These are phyloP conservation scores for Protonibea diacanthus DNA, from an alignment of 2,797 vertebrate species.

Conservation along the genomic window DNA sequence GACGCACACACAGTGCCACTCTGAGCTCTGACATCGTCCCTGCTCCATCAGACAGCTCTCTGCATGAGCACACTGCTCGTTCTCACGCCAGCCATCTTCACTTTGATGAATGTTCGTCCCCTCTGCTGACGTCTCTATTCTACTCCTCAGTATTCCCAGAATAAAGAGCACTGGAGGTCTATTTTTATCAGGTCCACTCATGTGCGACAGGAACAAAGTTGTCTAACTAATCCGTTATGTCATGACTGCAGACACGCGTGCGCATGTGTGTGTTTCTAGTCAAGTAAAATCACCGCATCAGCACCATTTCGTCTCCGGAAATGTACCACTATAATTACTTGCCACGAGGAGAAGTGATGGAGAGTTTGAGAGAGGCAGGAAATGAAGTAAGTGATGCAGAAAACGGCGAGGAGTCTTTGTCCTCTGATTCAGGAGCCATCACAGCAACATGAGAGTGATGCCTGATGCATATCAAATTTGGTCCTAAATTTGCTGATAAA, in stretches of 20 bases:
- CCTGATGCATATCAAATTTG: not conserved
- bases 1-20: not conserved
- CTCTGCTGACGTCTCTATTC: not conserved
- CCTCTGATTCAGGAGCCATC: not conserved
- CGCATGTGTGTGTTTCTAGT: constrained; percentile 3
- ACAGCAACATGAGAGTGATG: not conserved
- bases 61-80: not conserved
- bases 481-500: not conserved
- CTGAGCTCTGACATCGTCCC: constrained; percentile 10
- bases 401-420: not conserved
- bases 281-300: constrained; percentile 45
- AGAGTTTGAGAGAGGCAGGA: constrained; percentile 46
- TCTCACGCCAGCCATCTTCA: constrained; percentile 34
- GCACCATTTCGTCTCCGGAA: constrained; percentile 37
- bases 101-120: not conserved
- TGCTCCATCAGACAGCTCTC: constrained; percentile 27
- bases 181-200: constrained; percentile 31
- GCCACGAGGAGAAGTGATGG: constrained; percentile 28
- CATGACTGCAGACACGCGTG: not conserved
- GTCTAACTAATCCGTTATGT: not conserved
- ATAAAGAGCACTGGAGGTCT: not conserved
- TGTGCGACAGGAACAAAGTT: not conserved
- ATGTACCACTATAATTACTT: constrained; percentile 39
- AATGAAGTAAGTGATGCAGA: constrained; percentile 40
- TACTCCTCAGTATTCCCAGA: not conserved